These are phyloP conservation scores for Leucopsar rothschildi DNA, from an alignment of 2,113 vertebrate species.

Conservation along the genomic window DNA sequence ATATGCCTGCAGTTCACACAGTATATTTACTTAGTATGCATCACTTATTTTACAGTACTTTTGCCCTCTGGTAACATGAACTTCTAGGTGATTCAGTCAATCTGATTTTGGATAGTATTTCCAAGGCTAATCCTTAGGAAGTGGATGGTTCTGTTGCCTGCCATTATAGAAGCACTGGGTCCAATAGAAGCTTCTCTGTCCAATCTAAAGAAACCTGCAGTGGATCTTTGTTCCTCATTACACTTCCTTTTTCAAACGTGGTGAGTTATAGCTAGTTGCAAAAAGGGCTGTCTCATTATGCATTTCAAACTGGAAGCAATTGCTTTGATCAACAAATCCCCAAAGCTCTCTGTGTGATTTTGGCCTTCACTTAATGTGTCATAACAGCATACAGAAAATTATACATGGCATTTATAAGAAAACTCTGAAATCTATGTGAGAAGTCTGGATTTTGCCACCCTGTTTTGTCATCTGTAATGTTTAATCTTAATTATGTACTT, in stretches of 20 bases:
- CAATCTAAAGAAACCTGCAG: background rate
- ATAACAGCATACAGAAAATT: background rate
- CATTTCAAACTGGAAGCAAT: conserved; percentile 6
- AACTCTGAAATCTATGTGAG: background rate
- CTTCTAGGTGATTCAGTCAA: background rate
- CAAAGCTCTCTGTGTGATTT: background rate
- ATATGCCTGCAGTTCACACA: background rate
- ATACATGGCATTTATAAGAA: background rate
- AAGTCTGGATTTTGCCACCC: background rate
- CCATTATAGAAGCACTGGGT: background rate
- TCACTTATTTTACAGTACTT: background rate
- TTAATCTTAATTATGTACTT: conserved; percentile 15
- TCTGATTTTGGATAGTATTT: background rate
- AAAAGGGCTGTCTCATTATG: background rate
- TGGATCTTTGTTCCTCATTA: background rate
- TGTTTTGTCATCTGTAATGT: background rate
- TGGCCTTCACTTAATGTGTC: background rate
- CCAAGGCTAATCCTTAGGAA: background rate
- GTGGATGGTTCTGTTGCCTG: background rate
- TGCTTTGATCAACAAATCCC: conserved; percentile 21
- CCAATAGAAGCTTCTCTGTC: background rate
- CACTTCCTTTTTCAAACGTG: background rate
- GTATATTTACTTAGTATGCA: background rate
- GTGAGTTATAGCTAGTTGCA: background rate
- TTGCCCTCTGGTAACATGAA: background rate